These are phyloP conservation scores for Plebejus melissa DNA, from an alignment of 2,888 invertebrate species.

Conservation along the genomic window DNA sequence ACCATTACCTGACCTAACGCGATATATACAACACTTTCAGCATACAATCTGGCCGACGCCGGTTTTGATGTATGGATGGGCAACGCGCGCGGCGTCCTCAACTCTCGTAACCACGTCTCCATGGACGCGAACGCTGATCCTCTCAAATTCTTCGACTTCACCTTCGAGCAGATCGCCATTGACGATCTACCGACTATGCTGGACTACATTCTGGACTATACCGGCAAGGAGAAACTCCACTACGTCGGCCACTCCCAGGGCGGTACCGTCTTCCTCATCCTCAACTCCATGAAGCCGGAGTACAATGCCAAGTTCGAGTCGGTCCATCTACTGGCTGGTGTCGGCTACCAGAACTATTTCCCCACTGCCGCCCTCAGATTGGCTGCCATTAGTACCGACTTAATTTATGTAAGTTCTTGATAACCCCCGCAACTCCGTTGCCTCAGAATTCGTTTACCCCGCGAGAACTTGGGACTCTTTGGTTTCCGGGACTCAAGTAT, in stretches of 20 bases:
- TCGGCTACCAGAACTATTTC: constrained; percentile 52
- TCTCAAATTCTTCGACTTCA: constrained; percentile 55
- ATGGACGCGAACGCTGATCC: constrained; percentile 52
- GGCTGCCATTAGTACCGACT: not conserved
- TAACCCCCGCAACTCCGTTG: too few species aligned
- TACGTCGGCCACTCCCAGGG: constrained; percentile 68
- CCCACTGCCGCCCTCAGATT: constrained; percentile 39
- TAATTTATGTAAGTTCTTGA: not conserved
- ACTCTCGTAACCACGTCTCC: constrained; percentile 79
- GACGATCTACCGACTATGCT: constrained; percentile 57
- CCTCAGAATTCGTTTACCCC: too few species aligned
- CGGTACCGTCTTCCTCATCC: constrained; percentile 52
- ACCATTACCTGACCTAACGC: too few species aligned
- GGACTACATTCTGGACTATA: constrained; percentile 50
- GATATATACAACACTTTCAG: constrained; percentile 56
- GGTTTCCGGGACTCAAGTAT: too few species aligned
- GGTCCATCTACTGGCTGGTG: constrained; percentile 55
- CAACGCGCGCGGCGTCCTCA: constrained; percentile 88
- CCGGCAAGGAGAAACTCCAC: constrained; percentile 50
- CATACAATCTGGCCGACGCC: constrained; percentile 81
- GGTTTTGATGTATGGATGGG: constrained; percentile 91
- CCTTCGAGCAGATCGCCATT: constrained; percentile 58
- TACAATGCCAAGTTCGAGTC: constrained; percentile 55
- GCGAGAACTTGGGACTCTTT: too few species aligned
- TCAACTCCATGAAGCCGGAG: constrained; percentile 51